A percentile compares a stretch with the other conserved stretches of the same genome.
These are phyloP conservation scores for Acleris sparsana DNA, from an alignment of 2,888 invertebrate genomes.

Conservation along the genomic window DNA sequence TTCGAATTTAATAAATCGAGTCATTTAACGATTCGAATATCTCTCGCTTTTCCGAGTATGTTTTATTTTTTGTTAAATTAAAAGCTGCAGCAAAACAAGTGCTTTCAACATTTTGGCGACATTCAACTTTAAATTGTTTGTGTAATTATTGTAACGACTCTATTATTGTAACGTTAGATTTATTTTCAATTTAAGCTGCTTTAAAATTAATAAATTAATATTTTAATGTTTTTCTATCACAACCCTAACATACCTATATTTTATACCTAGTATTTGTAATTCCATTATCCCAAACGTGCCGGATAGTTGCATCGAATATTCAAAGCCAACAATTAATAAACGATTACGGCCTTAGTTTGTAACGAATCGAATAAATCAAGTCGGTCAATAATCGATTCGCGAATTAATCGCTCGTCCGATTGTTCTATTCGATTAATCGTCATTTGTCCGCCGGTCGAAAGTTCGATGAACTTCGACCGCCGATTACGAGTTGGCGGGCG, in stretches of 20 bases:
- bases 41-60: constrained; percentile 23
- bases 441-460: constrained; percentile 33
- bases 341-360: constrained; percentile 49
- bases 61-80: too few relatives aligned
- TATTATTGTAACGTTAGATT: too few relatives aligned
- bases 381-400: constrained; percentile 45
- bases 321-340: constrained; percentile 61
- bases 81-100: too few relatives aligned
- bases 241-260: background rate
- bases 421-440: constrained; percentile 32
- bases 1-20: constrained; percentile 56
- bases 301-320: constrained; percentile 40
- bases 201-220: too few relatives aligned
- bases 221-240: too few relatives aligned
- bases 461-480: constrained; percentile 30
- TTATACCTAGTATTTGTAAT: constrained; percentile 7
- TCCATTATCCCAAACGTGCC: constrained; percentile 15
- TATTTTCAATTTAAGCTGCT: too few relatives aligned
- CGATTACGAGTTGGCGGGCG: constrained; percentile 26
- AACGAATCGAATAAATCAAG: constrained; percentile 57
- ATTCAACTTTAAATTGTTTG: too few relatives aligned
- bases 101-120: too few relatives aligned
- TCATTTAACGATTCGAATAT: constrained; percentile 41
- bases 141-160: too few relatives aligned
- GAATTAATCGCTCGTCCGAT: constrained; percentile 28